Evolutionary conservation across 1,140 invertebrate genomes (phyloP).

Genomic region (Formica exsecta): DNA sequence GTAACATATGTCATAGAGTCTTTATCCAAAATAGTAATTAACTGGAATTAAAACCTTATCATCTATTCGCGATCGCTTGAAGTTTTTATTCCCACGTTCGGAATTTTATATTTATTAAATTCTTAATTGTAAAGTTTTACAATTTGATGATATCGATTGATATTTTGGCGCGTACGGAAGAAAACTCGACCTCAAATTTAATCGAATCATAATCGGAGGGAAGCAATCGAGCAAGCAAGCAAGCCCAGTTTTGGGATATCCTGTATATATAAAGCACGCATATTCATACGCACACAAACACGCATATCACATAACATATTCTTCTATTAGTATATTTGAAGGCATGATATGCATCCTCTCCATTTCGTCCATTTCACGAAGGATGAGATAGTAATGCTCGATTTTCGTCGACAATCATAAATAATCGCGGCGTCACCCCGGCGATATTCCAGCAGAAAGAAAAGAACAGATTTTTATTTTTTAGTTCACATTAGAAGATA

Average conservation of each 20-base stretch:
- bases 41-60: background rate
- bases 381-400: constrained; percentile 32
- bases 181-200: background rate
- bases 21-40: background rate
- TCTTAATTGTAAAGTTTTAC: background rate
- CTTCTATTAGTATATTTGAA: constrained; percentile 54
- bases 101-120: background rate
- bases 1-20: background rate
- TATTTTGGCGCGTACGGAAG: background rate
- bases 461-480: constrained; percentile 31
- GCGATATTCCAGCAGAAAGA: constrained; percentile 47
- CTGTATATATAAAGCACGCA: constrained; percentile 60
- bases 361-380: constrained; percentile 52
- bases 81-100: background rate
- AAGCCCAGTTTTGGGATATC: constrained; percentile 56
- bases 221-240: background rate
- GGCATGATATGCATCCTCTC: constrained; percentile 35
- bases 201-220: background rate
- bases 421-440: constrained; percentile 27
- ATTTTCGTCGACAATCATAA: constrained; percentile 50
- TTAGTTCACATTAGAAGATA: background rate
- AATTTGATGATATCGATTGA: background rate
- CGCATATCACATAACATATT: constrained; percentile 64
- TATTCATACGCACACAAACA: constrained; percentile 61
- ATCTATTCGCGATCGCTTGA: background rate